These are phyloP conservation scores for Stegostoma tigrinum DNA, from an alignment of 2,113 vertebrate genomes.

Conservation along the genomic window DNA sequence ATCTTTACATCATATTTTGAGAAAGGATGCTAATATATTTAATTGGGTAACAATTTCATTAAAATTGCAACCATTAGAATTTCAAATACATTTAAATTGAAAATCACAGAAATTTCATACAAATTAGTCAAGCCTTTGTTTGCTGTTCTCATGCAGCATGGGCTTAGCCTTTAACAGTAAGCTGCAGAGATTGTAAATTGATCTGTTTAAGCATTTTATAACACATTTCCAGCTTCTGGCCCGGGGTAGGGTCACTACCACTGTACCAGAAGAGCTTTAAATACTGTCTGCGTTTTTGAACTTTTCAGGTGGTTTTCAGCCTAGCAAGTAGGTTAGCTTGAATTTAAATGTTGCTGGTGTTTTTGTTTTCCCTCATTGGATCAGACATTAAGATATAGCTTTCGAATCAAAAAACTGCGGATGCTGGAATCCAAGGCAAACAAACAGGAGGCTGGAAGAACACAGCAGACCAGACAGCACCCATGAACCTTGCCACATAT, in stretches of 20 bases:
- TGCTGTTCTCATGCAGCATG: not conserved
- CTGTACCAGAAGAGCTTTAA: not conserved
- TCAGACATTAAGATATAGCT: too few relatives aligned
- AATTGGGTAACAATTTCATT: not conserved
- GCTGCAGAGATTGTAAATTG: too few relatives aligned
- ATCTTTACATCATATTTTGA: not conserved
- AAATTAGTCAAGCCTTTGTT: not conserved
- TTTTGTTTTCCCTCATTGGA: not conserved
- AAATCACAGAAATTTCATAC: not conserved
- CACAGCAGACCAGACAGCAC: too few relatives aligned
- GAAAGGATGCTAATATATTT: not conserved
- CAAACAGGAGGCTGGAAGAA: too few relatives aligned
- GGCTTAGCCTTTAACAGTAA: not conserved
- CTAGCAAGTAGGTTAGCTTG: not conserved
- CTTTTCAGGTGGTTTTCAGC: not conserved
- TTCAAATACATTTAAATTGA: not conserved
- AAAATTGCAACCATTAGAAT: not conserved
- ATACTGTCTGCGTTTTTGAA: not conserved
- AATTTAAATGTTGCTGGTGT: not conserved
- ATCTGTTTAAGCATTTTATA: too few relatives aligned
- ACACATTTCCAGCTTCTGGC: too few relatives aligned
- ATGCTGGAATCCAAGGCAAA: too few relatives aligned
- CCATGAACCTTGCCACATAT: too few relatives aligned
- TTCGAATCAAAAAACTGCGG: too few relatives aligned
- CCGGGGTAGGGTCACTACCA: too few relatives aligned